Conservation (phyloP, 30 jellyfish, hydroid and myxozoan genomes). For the Chironex yamaguchii region DNA sequence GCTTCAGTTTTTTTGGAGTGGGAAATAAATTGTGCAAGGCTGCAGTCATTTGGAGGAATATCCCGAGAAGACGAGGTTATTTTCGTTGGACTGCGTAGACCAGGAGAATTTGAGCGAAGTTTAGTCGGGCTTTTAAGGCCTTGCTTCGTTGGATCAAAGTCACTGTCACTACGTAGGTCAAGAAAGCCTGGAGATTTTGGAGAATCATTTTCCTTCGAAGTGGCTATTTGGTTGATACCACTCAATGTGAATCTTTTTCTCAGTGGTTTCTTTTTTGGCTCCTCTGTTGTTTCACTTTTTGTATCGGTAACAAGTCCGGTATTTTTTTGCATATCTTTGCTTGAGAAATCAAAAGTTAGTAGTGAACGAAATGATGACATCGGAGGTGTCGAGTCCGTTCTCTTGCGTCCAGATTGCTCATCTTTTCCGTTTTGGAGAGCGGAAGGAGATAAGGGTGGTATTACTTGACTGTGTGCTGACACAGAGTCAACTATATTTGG, state of each 20-base stretch:
- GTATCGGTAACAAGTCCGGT: neutral
- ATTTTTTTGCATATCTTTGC: neutral
- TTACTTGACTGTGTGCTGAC: too few species aligned
- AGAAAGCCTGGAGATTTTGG: neutral
- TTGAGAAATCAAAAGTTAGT: neutral
- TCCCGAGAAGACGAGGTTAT: neutral
- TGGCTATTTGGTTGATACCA: neutral
- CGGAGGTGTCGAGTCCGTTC: neutral
- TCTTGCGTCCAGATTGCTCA: too few species aligned
- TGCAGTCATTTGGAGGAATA: too few species aligned
- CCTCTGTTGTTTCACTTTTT: neutral
- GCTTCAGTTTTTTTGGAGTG: neutral
- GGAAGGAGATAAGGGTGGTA: too few species aligned
- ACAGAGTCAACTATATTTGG: too few species aligned
- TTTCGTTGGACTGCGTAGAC: neutral
- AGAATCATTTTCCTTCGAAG: neutral
- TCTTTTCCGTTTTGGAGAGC: too few species aligned
- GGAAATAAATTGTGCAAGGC: neutral
- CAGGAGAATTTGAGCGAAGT: neutral
- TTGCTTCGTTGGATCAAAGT: neutral
- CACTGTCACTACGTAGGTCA: neutral
- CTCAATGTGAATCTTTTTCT: neutral
- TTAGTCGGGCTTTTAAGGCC: neutral
- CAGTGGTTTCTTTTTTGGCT: neutral
- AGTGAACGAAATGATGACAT: neutral